These are phyloP conservation scores for Nyctalus aviator DNA, from an alignment of 2,797 vertebrate species.

Conservation along the genomic window DNA sequence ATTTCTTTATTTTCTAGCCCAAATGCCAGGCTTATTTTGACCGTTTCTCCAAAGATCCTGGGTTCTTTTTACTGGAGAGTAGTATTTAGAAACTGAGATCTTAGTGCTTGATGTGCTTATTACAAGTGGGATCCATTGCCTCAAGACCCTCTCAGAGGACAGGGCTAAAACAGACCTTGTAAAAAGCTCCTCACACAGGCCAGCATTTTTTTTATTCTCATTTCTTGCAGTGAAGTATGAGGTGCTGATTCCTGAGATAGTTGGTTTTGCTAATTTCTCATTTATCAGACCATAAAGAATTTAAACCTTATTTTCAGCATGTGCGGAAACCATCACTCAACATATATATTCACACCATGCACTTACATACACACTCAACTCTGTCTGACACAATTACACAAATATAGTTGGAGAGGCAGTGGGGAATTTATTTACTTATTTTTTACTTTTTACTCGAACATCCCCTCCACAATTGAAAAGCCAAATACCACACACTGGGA, in stretches of 20 bases:
- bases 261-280: background rate
- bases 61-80: background rate
- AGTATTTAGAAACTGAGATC: background rate
- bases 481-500: background rate
- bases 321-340: background rate
- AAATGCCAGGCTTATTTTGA: background rate
- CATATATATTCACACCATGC: background rate
- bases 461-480: background rate
- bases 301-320: background rate
- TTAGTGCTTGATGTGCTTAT: fast-evolving
- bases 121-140: background rate
- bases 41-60: background rate
- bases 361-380: background rate
- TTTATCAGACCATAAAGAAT: background rate
- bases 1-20: background rate
- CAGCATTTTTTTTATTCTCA: background rate
- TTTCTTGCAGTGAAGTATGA: background rate
- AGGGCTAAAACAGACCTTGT: background rate
- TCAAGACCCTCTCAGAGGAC: background rate
- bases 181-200: background rate
- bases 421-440: constrained; percentile 21
- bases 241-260: background rate
- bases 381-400: constrained; percentile 50
- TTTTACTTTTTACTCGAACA: background rate
- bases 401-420: background rate